A percentile compares a stretch with the other conserved stretches of the same genome.
These are phyloP conservation scores for Apocheima hispidaria DNA, from an alignment of 2,888 invertebrate genomes.

Conservation along the genomic window DNA sequence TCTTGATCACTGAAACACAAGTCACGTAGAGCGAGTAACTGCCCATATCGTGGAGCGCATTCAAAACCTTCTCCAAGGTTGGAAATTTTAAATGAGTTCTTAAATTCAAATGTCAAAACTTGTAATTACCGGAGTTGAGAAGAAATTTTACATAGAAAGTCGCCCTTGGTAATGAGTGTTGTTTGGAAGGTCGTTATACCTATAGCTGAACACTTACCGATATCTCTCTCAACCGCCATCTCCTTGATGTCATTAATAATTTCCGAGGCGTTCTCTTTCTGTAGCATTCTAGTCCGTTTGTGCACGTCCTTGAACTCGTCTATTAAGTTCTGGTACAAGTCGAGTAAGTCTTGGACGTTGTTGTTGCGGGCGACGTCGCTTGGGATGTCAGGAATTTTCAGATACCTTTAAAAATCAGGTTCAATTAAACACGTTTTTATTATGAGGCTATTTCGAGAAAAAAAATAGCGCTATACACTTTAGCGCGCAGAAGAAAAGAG, in stretches of 20 bases:
- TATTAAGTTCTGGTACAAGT: constrained; percentile 90
- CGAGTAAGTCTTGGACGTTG: constrained; percentile 89
- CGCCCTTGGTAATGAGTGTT: constrained; percentile 54
- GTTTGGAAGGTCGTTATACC: constrained; percentile 61
- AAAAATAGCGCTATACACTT: too few relatives aligned
- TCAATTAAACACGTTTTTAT: background rate
- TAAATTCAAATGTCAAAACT: constrained; percentile 50
- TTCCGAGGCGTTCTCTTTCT: constrained; percentile 90
- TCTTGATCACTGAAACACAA: constrained; percentile 76
- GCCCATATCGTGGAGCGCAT: constrained; percentile 40
- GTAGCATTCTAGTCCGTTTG: constrained; percentile 88
- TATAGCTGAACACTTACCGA: constrained; percentile 81
- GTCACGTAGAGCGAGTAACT: constrained; percentile 43
- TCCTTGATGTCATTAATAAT: constrained; percentile 93
- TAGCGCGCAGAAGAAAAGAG: too few relatives aligned
- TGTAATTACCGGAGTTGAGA: constrained; percentile 48
- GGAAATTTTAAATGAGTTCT: constrained; percentile 41
- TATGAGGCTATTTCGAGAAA: too few relatives aligned
- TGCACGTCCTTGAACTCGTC: constrained; percentile 93
- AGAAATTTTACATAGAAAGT: constrained; percentile 42
- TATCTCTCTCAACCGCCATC: constrained; percentile 95
- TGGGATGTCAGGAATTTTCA: constrained; percentile 89
- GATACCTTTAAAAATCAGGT: constrained; percentile 63
- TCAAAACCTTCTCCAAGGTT: constrained; percentile 39
- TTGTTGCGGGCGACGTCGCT: constrained; percentile 91